Evolutionary conservation across 2,797 vertebrate species (phyloP).

Genomic region (Hylomyscus alleni): DNA sequence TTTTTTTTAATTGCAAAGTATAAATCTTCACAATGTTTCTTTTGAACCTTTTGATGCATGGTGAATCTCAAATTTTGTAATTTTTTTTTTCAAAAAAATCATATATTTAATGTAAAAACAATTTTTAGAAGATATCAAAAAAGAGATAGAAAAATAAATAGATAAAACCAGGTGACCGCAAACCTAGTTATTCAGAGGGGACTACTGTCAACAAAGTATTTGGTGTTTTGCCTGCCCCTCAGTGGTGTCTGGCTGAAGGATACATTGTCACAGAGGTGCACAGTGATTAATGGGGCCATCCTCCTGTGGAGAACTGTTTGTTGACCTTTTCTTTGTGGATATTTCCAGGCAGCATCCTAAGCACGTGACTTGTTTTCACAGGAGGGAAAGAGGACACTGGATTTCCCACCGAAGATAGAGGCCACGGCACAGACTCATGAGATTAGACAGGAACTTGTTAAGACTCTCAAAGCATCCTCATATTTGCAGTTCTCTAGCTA

Average conservation of each 20-base stretch:
- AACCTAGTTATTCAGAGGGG: not conserved
- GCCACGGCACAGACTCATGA: constrained; percentile 50
- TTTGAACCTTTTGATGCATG: constrained; percentile 37
- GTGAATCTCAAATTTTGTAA: constrained; percentile 22
- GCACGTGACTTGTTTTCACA: constrained; percentile 60
- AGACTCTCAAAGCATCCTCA: constrained; percentile 24
- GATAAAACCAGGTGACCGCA: constrained; percentile 29
- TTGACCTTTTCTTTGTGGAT: constrained; percentile 78
- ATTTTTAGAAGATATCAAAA: constrained; percentile 32
- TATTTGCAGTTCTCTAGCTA: not conserved
- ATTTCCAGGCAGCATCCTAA: constrained; percentile 57
- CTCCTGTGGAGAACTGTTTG: constrained; percentile 50
- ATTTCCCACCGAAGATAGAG: not conserved
- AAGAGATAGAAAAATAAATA: constrained; percentile 44
- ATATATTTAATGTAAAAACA: not conserved
- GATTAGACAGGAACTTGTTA: constrained; percentile 63
- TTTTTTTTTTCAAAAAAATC: constrained; percentile 51
- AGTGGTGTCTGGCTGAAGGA: constrained; percentile 62
- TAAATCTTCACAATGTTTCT: constrained; percentile 46
- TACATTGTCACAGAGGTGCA: constrained; percentile 7
- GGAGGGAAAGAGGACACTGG: constrained; percentile 35
- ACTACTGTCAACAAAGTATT: constrained; percentile 42
- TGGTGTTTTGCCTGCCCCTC: constrained; percentile 52
- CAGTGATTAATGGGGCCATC: constrained; percentile 70
- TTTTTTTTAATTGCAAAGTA: constrained; percentile 62